These are phyloP conservation scores for Trididemnum miniatum DNA, from an alignment of 23 tunicate species.

Conservation along the genomic window DNA sequence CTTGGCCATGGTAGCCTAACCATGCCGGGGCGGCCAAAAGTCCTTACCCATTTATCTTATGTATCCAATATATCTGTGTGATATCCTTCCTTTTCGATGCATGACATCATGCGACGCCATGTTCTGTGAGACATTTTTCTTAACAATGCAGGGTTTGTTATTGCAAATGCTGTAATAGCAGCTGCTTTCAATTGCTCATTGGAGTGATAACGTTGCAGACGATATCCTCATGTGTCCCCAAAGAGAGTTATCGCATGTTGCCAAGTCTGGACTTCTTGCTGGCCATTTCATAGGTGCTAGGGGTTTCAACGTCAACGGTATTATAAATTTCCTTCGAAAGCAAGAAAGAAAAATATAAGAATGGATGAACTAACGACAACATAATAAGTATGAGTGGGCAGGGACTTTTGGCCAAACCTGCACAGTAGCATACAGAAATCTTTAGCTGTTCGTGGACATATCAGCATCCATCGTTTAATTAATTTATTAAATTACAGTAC, in stretches of 20 bases:
- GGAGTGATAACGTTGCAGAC: slow-evolving; percentile 27
- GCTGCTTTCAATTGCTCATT: slow-evolving; percentile 17
- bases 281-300: slow-evolving; percentile 22
- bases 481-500: no score
- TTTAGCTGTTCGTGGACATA: no score
- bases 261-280: slow-evolving; percentile 24
- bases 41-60: slow-evolving; percentile 16
- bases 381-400: no score
- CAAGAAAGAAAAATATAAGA: no score
- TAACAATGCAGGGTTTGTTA: neutral
- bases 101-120: slow-evolving; percentile 24
- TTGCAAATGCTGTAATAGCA: slow-evolving; percentile 17
- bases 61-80: slow-evolving; percentile 20
- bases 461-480: no score
- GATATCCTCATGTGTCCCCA: slow-evolving; percentile 23
- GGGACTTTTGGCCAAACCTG: no score
- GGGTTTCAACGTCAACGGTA: no score
- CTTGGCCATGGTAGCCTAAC: no score
- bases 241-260: slow-evolving; percentile 25
- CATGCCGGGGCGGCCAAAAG: slow-evolving; percentile 12
- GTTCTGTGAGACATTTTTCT: slow-evolving; percentile 30
- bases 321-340: no score
- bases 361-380: no score
- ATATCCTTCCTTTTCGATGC: slow-evolving; percentile 15
- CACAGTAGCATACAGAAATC: no score